Evolutionary conservation across 2,888 invertebrate species (phyloP).

Genomic region (Chromoteleia sp.): DNA sequence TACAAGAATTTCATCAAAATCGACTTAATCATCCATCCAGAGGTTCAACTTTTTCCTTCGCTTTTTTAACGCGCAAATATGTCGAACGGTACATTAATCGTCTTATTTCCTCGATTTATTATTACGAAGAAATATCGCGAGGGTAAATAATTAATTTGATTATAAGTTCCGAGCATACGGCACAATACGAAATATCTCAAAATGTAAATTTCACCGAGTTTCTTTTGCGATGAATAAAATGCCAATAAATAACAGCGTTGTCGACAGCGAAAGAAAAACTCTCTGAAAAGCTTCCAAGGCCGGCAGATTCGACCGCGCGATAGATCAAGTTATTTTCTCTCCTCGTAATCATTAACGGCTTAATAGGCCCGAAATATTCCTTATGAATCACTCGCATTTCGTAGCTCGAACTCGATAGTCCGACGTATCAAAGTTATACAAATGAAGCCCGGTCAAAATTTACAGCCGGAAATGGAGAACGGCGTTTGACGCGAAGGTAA

Average conservation of each 20-base stretch:
- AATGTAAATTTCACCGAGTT: conserved; percentile 24
- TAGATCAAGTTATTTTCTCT: conserved; percentile 43
- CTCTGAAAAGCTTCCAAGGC: conserved; percentile 33
- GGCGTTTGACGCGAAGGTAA: conserved; percentile 34
- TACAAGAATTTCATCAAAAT: conserved; percentile 40
- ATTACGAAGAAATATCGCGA: neutral
- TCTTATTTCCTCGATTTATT: neutral
- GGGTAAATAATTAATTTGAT: too few relatives aligned
- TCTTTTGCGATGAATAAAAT: conserved; percentile 23
- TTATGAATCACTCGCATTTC: conserved; percentile 46
- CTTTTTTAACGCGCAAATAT: too few relatives aligned
- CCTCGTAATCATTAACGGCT: conserved; percentile 29
- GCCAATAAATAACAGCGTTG: conserved; percentile 32
- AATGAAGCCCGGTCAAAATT: conserved; percentile 28
- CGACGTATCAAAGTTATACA: conserved; percentile 12
- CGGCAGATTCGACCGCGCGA: conserved; percentile 33
- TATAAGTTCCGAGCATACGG: too few relatives aligned
- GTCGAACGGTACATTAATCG: too few relatives aligned
- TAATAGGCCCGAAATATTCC: conserved; percentile 37
- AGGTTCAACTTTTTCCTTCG: too few relatives aligned
- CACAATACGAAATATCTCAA: neutral
- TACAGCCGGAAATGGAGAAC: conserved; percentile 45
- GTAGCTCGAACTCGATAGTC: neutral
- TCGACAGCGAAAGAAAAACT: conserved; percentile 47
- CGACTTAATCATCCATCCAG: conserved; percentile 24